Conservation (phyloP, 2,113 vertebrate genomes). For the Myocastor coypus region DNA sequence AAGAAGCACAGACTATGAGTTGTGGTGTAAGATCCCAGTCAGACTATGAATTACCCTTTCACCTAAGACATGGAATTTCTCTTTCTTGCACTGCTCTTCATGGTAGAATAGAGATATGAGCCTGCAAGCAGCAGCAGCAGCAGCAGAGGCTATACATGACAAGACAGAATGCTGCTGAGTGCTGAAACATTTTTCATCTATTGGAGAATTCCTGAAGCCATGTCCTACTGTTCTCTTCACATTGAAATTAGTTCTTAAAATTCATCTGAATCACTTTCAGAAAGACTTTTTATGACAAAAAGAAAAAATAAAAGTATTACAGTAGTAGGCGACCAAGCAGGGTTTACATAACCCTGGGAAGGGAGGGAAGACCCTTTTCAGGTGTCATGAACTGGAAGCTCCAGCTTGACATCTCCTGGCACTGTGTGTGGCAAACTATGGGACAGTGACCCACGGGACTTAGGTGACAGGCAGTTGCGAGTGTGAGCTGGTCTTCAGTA, state of each 20-base stretch:
- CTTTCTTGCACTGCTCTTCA: neutral
- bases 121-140: neutral
- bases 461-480: neutral
- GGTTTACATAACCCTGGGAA: neutral
- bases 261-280: neutral
- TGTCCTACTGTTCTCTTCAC: neutral
- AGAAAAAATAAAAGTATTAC: neutral
- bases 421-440: neutral
- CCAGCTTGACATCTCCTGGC: fast-evolving
- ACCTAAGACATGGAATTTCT: slow-evolving; percentile 9
- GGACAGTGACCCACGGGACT: too few species aligned
- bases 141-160: neutral
- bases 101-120: neutral
- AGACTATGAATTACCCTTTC: neutral
- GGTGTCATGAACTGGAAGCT: neutral
- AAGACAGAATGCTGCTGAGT: neutral
- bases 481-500: neutral
- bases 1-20: neutral
- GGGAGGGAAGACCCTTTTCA: neutral
- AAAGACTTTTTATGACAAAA: neutral
- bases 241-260: neutral
- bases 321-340: neutral
- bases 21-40: neutral
- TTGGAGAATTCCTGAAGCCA: neutral
- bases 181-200: neutral